Conservation (phyloP, 2,797 vertebrate genomes). For the Lepus oiostolus region DNA sequence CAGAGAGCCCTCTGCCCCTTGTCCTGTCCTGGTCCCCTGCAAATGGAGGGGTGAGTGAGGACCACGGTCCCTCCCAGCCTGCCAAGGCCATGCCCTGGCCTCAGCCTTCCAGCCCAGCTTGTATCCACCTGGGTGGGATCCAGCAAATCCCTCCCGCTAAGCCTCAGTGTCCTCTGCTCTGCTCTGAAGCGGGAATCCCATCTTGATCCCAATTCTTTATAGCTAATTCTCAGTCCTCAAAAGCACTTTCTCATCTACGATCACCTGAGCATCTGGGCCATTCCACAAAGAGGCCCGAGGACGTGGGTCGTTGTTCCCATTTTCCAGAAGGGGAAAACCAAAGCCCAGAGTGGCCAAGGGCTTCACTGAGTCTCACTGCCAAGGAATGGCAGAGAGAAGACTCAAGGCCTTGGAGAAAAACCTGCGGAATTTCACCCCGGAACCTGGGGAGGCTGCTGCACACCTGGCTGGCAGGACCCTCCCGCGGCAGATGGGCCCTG, state of each 20-base stretch:
- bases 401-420: not conserved
- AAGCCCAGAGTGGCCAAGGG: not conserved
- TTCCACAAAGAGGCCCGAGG: not conserved
- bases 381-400: not conserved
- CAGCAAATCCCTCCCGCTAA: not conserved
- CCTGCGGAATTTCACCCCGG: no score
- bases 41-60: not conserved
- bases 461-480: not conserved
- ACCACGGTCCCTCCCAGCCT: not conserved
- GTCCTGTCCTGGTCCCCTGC: not conserved
- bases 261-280: constrained; percentile 33
- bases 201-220: constrained; percentile 6
- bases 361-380: not conserved
- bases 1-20: not conserved
- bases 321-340: not conserved
- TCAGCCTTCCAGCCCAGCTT: not conserved
- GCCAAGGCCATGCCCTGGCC: not conserved
- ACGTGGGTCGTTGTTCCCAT: not conserved
- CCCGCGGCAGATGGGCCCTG: fast-evolving
- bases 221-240: constrained; percentile 42
- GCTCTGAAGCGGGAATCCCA: constrained; percentile 25
- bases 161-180: not conserved
- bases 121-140: not conserved
- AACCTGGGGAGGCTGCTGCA: not conserved
- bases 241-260: not conserved